phyloP scores from a whole-genome alignment of 1,140 invertebrate genomes.

The Penaeus vannamei region DNA sequence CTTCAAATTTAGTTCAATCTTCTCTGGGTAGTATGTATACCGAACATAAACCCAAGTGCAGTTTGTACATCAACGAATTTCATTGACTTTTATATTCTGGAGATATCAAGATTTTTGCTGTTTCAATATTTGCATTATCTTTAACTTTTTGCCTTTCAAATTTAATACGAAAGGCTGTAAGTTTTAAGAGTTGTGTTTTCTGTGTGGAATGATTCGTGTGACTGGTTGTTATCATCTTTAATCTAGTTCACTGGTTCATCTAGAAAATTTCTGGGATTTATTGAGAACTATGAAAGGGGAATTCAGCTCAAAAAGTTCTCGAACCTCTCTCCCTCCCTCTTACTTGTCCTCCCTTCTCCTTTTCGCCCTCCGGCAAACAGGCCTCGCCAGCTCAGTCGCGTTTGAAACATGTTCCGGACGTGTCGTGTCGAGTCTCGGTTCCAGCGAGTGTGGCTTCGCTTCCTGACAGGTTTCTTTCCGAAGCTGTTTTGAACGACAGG shows the following conservation, averaged over 20 bases:
- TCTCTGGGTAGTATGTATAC: slow-evolving; percentile 26
- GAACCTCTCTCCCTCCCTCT: too few species aligned
- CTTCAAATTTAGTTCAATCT: not conserved
- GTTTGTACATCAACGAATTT: slow-evolving; percentile 60
- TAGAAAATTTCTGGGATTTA: slow-evolving; percentile 27
- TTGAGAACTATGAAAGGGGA: too few species aligned
- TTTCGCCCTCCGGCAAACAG: too few species aligned
- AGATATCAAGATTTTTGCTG: slow-evolving; percentile 36
- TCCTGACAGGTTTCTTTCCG: too few species aligned
- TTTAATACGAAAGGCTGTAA: slow-evolving; percentile 34
- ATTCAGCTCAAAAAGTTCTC: too few species aligned
- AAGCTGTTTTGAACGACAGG: too few species aligned
- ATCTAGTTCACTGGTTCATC: slow-evolving; percentile 12
- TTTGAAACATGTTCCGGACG: too few species aligned
- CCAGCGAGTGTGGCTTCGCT: too few species aligned
- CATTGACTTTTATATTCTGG: slow-evolving; percentile 47
- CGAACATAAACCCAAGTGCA: slow-evolving; percentile 40
- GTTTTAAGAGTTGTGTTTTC: slow-evolving; percentile 32
- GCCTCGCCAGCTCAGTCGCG: too few species aligned
- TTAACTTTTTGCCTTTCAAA: slow-evolving; percentile 37
- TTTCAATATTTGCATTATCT: slow-evolving; percentile 42
- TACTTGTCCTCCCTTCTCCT: too few species aligned
- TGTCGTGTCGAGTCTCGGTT: too few species aligned
- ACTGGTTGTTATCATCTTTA: slow-evolving; percentile 7
- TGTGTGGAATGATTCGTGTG: not conserved